Conservation (phyloP, 2,113 vertebrate species). For the Baryphthengus martii region DNA sequence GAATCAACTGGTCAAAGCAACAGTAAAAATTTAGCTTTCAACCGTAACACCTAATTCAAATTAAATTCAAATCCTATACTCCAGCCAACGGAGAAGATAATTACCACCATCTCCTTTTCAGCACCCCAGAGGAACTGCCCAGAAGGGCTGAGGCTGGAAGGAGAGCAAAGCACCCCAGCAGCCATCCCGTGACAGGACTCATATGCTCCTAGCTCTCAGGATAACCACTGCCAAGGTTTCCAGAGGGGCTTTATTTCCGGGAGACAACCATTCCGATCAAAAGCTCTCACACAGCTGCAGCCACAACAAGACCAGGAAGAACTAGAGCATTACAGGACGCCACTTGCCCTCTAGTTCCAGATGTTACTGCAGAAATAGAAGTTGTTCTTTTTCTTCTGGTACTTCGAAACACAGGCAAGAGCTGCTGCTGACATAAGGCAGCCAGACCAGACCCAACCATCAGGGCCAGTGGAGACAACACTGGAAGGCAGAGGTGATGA, state of each 20-base stretch:
- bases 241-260: background rate
- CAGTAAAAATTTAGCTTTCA: background rate
- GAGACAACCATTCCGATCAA: background rate
- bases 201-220: background rate
- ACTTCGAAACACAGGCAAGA: background rate
- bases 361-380: background rate
- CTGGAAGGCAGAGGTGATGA: background rate
- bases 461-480: background rate
- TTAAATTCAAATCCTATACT: background rate
- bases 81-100: background rate
- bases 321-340: background rate
- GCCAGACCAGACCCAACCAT: background rate
- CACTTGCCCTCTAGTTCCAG: background rate
- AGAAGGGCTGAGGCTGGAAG: background rate
- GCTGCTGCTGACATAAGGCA: background rate
- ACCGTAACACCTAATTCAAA: background rate
- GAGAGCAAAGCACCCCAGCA: background rate
- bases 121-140: background rate
- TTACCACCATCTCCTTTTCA: background rate
- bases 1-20: background rate
- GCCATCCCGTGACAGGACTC: background rate
- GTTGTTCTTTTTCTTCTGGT: background rate
- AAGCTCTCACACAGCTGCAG: background rate
- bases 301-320: background rate
- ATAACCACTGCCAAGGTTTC: background rate